Conservation (phyloP, 1,140 invertebrate species). For the Philopotamus ludificatus region DNA sequence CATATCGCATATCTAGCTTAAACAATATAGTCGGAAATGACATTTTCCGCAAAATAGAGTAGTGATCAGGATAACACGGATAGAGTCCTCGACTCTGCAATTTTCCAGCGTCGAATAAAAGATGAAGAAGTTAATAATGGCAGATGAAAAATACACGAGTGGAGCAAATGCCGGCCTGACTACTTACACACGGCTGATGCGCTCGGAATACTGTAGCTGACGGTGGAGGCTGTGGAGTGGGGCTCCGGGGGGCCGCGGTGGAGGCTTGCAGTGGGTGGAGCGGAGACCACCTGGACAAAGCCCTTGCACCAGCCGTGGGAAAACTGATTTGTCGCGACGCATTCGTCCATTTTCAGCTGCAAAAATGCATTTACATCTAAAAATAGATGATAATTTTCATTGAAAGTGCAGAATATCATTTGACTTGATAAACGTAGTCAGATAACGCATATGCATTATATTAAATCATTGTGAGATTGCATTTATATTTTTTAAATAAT, state of each 20-base stretch:
- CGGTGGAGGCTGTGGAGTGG: background rate
- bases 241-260: slow-evolving; percentile 1
- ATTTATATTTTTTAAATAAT: background rate
- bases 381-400: too few species aligned
- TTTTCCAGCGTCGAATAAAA: slow-evolving; percentile 41
- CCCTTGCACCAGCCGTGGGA: slow-evolving; percentile 14
- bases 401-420: too few species aligned
- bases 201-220: slow-evolving; percentile 27
- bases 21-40: too few species aligned
- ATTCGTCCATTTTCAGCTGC: background rate
- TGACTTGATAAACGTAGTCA: too few species aligned
- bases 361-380: too few species aligned
- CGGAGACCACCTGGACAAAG: slow-evolving; percentile 10
- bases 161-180: slow-evolving; percentile 27
- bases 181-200: slow-evolving; percentile 31
- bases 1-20: background rate
- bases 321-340: slow-evolving; percentile 5
- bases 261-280: background rate
- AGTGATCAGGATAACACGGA: slow-evolving; percentile 26
- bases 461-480: too few species aligned
- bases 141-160: slow-evolving; percentile 36
- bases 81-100: slow-evolving; percentile 40
- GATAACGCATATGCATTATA: too few species aligned
- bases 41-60: too few species aligned
- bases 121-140: slow-evolving; percentile 43